phyloP scores from a whole-genome alignment of 2,888 invertebrate species.

The Holacanthella duospinosa region DNA sequence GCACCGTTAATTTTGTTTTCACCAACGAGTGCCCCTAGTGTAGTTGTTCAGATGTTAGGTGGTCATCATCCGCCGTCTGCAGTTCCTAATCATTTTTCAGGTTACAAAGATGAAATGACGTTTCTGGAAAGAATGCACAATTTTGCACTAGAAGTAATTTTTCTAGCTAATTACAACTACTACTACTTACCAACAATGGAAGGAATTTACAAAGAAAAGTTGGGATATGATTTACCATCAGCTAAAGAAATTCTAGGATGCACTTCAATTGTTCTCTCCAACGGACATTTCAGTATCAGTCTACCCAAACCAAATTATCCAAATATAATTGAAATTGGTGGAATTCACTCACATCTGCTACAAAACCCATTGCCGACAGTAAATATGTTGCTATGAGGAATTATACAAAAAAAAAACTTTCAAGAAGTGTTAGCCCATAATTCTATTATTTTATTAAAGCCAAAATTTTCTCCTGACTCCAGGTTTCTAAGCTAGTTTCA shows the following conservation, averaged over 20 bases:
- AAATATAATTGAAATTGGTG: slow-evolving; percentile 2
- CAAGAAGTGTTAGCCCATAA: no score
- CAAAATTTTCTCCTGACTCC: no score
- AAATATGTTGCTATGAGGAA: no score
- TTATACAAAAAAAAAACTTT: no score
- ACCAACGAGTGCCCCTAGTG: no score
- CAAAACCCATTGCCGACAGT: slow-evolving; percentile 12
- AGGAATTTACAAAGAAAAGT: not conserved
- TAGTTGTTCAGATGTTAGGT: no score
- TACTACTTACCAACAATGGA: not conserved
- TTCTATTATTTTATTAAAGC: no score
- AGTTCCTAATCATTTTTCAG: no score
- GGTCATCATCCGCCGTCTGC: no score
- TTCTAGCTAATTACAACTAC: not conserved
- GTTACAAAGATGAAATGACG: slow-evolving; percentile 3
- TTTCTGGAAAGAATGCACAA: not conserved
- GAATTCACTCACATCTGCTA: slow-evolving; percentile 8
- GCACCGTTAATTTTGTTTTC: no score
- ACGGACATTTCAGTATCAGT: not conserved
- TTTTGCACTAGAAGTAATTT: not conserved
- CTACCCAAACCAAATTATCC: not conserved
- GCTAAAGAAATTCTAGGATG: not conserved
- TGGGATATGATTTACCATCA: not conserved
- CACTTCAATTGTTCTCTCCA: not conserved
- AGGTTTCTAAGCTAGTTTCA: no score